Evolutionary conservation across 2,888 invertebrate genomes (phyloP).

Genomic region (Lepas anatifera): DNA sequence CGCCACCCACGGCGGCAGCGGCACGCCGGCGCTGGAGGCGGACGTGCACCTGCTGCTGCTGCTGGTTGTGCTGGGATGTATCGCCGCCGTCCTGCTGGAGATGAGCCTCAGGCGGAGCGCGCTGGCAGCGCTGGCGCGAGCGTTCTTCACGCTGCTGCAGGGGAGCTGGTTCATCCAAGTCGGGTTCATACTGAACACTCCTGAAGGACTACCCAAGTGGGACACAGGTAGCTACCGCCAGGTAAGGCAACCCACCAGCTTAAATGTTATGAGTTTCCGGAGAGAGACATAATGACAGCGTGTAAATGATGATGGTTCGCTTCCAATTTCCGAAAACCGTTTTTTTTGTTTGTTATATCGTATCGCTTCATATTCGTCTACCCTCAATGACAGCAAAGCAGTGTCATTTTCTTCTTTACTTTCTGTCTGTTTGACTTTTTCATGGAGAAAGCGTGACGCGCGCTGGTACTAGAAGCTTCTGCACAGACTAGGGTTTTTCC

Average conservation of each 20-base stretch:
- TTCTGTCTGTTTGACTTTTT: too few species aligned
- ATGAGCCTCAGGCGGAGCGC: constrained; percentile 32
- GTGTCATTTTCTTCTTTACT: neutral
- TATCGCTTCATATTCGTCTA: too few species aligned
- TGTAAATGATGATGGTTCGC: neutral
- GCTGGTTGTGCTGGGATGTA: constrained; percentile 32
- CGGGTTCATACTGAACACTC: constrained; percentile 40
- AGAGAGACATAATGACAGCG: neutral
- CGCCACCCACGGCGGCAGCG: constrained; percentile 39
- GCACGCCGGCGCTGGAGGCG: constrained; percentile 33
- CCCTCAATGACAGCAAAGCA: neutral
- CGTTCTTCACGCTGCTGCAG: constrained; percentile 37
- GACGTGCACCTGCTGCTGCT: constrained; percentile 38
- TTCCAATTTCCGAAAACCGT: too few species aligned
- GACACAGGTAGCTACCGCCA: neutral
- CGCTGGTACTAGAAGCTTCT: too few species aligned
- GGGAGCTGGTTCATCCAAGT: constrained; percentile 43
- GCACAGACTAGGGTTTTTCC: too few species aligned
- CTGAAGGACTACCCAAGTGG: constrained; percentile 25
- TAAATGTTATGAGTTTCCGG: too few species aligned
- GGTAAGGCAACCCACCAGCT: too few species aligned
- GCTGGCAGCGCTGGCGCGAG: constrained; percentile 32
- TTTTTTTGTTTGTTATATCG: neutral
- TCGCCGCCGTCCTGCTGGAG: constrained; percentile 33
- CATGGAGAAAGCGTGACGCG: too few species aligned